phyloP scores from a whole-genome alignment of 1,140 invertebrate species.

The Leptinotarsa defecta region DNA sequence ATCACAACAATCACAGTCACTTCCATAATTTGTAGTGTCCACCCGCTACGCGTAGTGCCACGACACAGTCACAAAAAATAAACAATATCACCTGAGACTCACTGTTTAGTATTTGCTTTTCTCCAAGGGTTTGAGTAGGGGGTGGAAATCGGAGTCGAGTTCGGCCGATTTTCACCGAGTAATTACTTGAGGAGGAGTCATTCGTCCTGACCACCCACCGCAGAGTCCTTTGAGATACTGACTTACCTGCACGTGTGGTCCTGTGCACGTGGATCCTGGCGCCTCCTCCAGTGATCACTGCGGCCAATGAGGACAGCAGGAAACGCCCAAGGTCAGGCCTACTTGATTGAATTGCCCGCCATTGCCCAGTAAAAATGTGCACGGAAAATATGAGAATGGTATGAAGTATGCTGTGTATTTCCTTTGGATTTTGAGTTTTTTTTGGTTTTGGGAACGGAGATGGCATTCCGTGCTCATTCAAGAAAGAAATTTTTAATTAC shows the following conservation, averaged over 20 bases:
- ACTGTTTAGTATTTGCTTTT: conserved; percentile 50
- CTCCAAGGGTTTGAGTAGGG: conserved; percentile 41
- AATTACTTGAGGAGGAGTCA: conserved; percentile 50
- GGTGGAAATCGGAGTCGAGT: conserved; percentile 41
- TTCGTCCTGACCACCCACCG: conserved; percentile 48
- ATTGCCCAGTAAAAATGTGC: conserved; percentile 38
- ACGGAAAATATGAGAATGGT: conserved; percentile 14
- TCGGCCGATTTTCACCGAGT: conserved; percentile 37
- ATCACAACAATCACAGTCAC: conserved; percentile 40
- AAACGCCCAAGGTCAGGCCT: conserved; percentile 40
- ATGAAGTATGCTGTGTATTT: conserved; percentile 11
- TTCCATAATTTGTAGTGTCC: conserved; percentile 19
- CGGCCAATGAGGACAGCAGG: conserved; percentile 35
- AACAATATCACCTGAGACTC: conserved; percentile 55
- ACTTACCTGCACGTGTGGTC: conserved; percentile 52
- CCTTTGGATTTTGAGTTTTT: conserved; percentile 15
- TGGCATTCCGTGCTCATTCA: conserved; percentile 20
- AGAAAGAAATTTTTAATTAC: neutral
- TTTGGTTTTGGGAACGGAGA: conserved; percentile 10
- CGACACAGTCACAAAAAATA: conserved; percentile 53
- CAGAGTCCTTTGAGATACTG: conserved; percentile 47
- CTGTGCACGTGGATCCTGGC: conserved; percentile 49
- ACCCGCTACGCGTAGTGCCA: conserved; percentile 36
- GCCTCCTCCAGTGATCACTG: conserved; percentile 32
- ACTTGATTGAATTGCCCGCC: conserved; percentile 37